Percentiles rank a stretch among this genome's conserved stretches.
Conservation (phyloP, 2,113 vertebrate species). For the Epinephelus moara region DNA sequence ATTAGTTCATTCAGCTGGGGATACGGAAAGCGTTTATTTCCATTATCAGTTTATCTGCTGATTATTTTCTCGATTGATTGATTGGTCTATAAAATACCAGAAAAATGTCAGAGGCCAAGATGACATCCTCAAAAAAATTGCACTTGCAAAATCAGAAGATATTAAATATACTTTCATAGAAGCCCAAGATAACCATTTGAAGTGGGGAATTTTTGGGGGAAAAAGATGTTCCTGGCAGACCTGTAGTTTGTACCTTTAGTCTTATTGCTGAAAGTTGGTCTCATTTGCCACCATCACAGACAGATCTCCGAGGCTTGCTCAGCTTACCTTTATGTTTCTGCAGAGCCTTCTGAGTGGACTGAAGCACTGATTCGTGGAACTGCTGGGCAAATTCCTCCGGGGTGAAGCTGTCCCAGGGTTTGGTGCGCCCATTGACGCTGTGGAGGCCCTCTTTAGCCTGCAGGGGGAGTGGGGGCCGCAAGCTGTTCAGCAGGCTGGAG, state of each 20-base stretch:
- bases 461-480: slow-evolving; percentile 85
- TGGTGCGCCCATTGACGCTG: slow-evolving; percentile 92
- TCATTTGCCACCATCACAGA: background rate
- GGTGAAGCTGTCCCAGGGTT: slow-evolving; percentile 95
- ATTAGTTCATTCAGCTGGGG: background rate
- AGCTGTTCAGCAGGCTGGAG: slow-evolving; percentile 91
- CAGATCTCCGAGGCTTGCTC: background rate
- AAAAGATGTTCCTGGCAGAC: background rate
- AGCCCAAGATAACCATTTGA: background rate
- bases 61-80: background rate
- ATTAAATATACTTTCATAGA: background rate
- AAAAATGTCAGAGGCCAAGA: background rate
- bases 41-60: background rate
- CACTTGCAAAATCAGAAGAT: background rate
- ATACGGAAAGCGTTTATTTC: background rate
- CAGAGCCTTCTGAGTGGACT: slow-evolving; percentile 98
- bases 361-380: slow-evolving; percentile 98
- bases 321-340: slow-evolving; percentile 96
- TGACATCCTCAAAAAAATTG: no score
- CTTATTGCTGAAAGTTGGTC: background rate
- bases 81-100: background rate
- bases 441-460: slow-evolving; percentile 90
- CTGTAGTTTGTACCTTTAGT: background rate
- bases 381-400: slow-evolving; percentile 98
- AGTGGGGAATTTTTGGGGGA: background rate